Evolutionary conservation across 2,113 vertebrate genomes (phyloP), one percentile per base, ranked within the genome.

Genomic region (Gorsachius goisagi): DNA sequence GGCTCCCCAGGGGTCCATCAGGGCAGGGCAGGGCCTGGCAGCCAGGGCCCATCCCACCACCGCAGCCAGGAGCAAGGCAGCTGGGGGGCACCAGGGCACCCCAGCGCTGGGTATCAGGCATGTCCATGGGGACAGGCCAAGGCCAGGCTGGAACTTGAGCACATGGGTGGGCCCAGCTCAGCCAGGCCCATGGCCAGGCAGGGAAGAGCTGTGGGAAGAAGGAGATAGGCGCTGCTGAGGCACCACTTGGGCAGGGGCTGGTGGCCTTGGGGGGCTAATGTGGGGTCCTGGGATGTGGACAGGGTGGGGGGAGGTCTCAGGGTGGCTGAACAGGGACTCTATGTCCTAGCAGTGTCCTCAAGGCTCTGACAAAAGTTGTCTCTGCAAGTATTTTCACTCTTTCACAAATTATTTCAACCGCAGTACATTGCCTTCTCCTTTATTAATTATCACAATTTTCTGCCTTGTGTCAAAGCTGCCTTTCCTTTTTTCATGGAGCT

Each of bases 171-270:
- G 8, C 17, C 44, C 14, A 2, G 44, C 28, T 50, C 2, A 1
- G 24, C 2, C 0, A 5, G 10, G 22, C 28, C 28, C 12, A 15
- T 21, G 35, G 28, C 45, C 1, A 2, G 35, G 22, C 11, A n/a
- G 18, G 11, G 50, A 50, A 64, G 10, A 16, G 30, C 58, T 44
- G 19, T 53, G 32, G 12, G 15, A 15, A 24, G 49, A 47, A 37
- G 47, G 50, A 81, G 19, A 47, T 11, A 1, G 2, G 14, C 20
- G 5, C 22, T 55, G 21, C 27, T 67, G 26, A 1, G 0, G 26
- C 3, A 7, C 19, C 1, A 1, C 27, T 52, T 23, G n/a, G 27
- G 22, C 41, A 45, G 41, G 13, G 27, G 15, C 32, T 44, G 26
- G 63, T 3, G 6, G 22, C 13, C 17, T 28, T 1, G 1, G 47